A percentile compares a stretch with the other conserved stretches of the same genome.
Evolutionary conservation across 2,113 vertebrate species (phyloP).

Genomic region (Callaeas wilsoni): DNA sequence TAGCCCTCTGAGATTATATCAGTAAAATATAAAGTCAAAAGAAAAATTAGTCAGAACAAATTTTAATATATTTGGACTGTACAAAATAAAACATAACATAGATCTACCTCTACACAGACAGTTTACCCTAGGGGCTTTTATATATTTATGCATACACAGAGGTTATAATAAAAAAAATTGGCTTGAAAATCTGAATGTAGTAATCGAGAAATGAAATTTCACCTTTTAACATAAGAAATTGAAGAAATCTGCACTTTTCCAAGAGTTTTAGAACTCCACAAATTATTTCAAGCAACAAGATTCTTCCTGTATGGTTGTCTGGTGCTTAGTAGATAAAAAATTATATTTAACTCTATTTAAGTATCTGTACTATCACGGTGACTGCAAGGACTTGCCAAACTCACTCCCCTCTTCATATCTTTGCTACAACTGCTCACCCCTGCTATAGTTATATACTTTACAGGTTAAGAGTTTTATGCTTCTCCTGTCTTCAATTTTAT

Average conservation of each 20-base stretch:
- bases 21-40: background rate
- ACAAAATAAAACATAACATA: background rate
- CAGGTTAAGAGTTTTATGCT: background rate
- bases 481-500: background rate
- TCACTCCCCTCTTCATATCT: background rate
- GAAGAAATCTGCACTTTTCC: background rate
- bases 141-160: background rate
- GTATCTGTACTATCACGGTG: background rate
- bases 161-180: background rate
- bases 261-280: background rate
- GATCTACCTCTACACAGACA: background rate
- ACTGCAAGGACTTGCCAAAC: background rate
- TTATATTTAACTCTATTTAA: background rate
- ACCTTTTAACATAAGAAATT: background rate
- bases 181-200: background rate
- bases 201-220: background rate
- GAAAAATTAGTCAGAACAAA: background rate
- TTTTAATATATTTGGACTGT: background rate
- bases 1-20: background rate
- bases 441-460: background rate
- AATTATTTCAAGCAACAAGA: background rate
- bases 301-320: background rate
- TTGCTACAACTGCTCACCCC: background rate
- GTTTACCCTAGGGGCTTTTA: background rate
- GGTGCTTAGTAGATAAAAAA: background rate